A percentile compares a stretch with the other conserved stretches of the same genome.
Evolutionary conservation across 2,113 vertebrate genomes (phyloP).

Genomic region (Cairina moschata): DNA sequence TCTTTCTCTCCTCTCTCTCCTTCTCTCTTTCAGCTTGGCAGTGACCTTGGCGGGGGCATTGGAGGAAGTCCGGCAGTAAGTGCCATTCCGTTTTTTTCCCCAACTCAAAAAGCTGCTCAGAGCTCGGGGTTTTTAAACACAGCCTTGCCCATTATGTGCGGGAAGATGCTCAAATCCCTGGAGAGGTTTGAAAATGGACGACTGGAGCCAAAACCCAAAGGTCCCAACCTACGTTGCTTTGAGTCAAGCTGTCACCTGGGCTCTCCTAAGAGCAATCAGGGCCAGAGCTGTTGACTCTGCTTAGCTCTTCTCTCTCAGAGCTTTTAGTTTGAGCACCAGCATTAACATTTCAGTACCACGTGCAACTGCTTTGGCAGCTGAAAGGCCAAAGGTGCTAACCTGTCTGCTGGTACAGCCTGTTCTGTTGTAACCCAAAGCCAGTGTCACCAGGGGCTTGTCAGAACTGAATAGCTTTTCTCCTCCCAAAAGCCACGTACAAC

Average conservation of each 20-base stretch:
- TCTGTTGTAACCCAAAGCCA: neutral
- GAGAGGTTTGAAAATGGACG: neutral
- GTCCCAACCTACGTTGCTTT: neutral
- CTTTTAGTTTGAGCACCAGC: neutral
- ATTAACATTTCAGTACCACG: neutral
- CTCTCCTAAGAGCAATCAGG: slow-evolving; percentile 2
- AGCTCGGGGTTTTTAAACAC: slow-evolving; percentile 32
- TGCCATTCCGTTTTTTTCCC: slow-evolving; percentile 80
- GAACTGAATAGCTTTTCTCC: neutral
- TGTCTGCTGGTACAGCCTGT: neutral
- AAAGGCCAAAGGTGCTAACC: neutral
- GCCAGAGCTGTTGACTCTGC: neutral
- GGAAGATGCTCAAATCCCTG: slow-evolving; percentile 15
- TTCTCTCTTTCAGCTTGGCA: slow-evolving; percentile 95
- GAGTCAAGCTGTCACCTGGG: slow-evolving; percentile 35
- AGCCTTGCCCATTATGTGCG: neutral
- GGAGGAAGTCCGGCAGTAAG: slow-evolving; percentile 99
- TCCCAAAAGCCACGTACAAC: neutral
- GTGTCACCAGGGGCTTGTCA: neutral
- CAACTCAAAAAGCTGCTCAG: slow-evolving; percentile 44
- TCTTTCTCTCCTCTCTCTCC: slow-evolving; percentile 76
- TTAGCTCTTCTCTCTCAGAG: slow-evolving; percentile 17
- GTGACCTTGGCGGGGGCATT: slow-evolving; percentile 99
- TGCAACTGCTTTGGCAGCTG: neutral
- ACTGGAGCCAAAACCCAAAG: neutral